Evolutionary conservation across 2,888 invertebrate species (phyloP), one percentile per base, ranked within the genome.

Genomic region (Acanthopleura granulata): DNA sequence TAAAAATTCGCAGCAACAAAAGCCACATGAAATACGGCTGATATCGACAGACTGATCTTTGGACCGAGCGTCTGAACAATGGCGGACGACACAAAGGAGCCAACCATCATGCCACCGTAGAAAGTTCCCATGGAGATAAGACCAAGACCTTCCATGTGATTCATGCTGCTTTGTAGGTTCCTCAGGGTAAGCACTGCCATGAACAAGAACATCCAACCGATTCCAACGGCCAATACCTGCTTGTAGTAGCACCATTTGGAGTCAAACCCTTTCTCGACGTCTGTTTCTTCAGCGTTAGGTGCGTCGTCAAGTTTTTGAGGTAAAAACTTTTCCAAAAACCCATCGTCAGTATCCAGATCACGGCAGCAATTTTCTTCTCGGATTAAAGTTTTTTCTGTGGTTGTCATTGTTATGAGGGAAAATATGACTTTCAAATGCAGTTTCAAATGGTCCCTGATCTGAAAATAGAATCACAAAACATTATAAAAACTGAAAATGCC

Each of bases 161-260:
- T 69, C 29, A 69, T 29, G 69, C 69, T 69, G 30, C 69, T 69
- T 69, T 69, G 69, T 16, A 69, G 9, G 9, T 25, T 29, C 25
- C 69, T n/a, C 25, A 69, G 18, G 4, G 69, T 29, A 25, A 16
- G 16, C 16, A 29, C 18, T 1, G 69, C 69, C 69, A 69, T 69
- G 12, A 69, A 69, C 6, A 69, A 9, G 11, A 69, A 69, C 69
- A 69, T 25, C 69, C 69, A 69, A 4, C 69, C 69, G 29, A 29
- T 3, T 9, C 69, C 30, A 18, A 69, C 22, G 22, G n/a, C 18
- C n/a, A 57, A 12, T 12, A 57, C 57, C 22, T 57, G 57, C 12
- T 57, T 57, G 57, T 57, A 57, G 57, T 57, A 57, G 57, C n/a
- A 18, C 57, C 57, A 57, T 57, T 57, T 57, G 18, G 57, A 57